Conservation (phyloP, 2,888 invertebrate species). For the Folsomia manolachei region DNA sequence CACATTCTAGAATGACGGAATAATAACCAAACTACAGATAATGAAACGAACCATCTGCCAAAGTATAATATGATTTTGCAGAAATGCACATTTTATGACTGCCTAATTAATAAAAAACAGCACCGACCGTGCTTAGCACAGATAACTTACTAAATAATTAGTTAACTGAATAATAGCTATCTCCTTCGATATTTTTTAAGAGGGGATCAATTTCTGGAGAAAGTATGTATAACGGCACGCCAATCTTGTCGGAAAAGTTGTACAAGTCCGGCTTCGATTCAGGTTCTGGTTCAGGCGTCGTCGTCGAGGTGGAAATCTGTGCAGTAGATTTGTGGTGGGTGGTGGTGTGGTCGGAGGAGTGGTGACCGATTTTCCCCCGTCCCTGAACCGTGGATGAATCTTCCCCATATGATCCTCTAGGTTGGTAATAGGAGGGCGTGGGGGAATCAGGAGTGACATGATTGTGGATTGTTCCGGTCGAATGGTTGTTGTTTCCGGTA, state of each 20-base stretch:
- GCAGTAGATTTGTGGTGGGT: background rate
- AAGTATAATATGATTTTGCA: too few relatives aligned
- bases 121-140: too few relatives aligned
- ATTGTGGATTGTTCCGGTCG: background rate
- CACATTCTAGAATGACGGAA: too few relatives aligned
- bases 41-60: too few relatives aligned
- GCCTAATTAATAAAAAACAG: too few relatives aligned
- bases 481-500: background rate
- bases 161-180: background rate
- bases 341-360: background rate
- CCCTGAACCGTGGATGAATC: background rate
- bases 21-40: too few relatives aligned
- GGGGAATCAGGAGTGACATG: constrained; percentile 7
- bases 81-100: too few relatives aligned
- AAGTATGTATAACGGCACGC: constrained; percentile 15
- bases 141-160: too few relatives aligned
- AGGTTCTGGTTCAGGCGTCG: too few relatives aligned
- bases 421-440: background rate
- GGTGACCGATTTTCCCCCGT: background rate
- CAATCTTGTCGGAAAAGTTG: constrained; percentile 13
- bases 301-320: background rate
- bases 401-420: background rate
- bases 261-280: background rate
- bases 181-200: background rate
- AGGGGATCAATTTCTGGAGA: background rate